Base-by-base conservation (phyloP, 2,888 invertebrate species). In the Tiliacea aurago region DNA sequence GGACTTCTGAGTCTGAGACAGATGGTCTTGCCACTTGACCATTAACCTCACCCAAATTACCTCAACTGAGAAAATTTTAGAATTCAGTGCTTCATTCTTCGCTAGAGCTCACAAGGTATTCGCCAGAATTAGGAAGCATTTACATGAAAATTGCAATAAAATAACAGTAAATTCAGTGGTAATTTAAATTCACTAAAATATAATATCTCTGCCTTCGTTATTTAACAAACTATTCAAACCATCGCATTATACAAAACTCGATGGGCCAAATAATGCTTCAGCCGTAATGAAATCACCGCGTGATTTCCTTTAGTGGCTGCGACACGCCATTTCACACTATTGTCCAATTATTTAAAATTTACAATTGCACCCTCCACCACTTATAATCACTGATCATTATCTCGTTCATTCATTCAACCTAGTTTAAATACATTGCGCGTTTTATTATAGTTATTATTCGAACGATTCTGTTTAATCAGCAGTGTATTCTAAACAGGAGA, bases 401-500 rank as follows among this genome's bases (percentile, higher is more conserved):
- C 86, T 72, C 41, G 11, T 33, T 59, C 45, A 76, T 62, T 56
- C 37, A 49, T 77, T 81, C 75, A 62, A 73, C 23, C 10, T 58
- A 67, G n/a, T 70, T 76, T 28, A 69, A 72, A 75, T 85, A 74
- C 84, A 86, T 80, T 86, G 71, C 84, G 55, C 53, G 67, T 78
- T 87, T 87, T 86, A 84, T 89, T 85, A 79, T 55, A 37, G 59
- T 56, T 62, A 66, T 55, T 70, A 84, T 84, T 85, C 68, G 79
- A 83, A 76, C 73, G 72, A 80, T 74, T 69, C 78, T 86, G 74
- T 84, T 71, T 88, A 89, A 90, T 89, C 86, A 87, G 88, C 81
- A 90, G 76, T 90, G 90, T 88, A 90, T 89, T 89, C 78, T 82
- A 85, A 86, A 84, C 70, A 69, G 69, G 71, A 77, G 80, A 83